Evolutionary conservation across 2,113 vertebrate species (phyloP).

Genomic region (Hiodon tergisus): DNA sequence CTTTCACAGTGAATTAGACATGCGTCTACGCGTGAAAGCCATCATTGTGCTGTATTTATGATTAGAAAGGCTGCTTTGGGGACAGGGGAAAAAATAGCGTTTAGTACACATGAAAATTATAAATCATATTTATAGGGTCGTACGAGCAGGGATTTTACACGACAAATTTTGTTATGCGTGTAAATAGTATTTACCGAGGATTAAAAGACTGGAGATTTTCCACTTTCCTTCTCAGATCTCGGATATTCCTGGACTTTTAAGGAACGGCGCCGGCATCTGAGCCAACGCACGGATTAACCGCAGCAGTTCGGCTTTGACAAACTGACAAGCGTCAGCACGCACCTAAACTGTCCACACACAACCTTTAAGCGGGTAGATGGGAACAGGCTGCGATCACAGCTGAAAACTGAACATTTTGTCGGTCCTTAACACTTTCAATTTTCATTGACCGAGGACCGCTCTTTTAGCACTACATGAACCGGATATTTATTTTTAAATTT

Average conservation of each 20-base stretch:
- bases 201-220: neutral
- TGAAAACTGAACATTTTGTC: neutral
- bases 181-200: slow-evolving; percentile 5
- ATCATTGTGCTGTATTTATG: slow-evolving; percentile 67
- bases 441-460: neutral
- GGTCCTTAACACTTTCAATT: neutral
- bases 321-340: too few species aligned
- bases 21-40: slow-evolving; percentile 76
- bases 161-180: slow-evolving; percentile 5
- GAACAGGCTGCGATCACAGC: too few species aligned
- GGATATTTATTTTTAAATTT: neutral
- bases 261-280: too few species aligned
- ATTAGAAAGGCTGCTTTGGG: slow-evolving; percentile 47
- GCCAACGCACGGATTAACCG: neutral
- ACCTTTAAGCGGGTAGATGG: too few species aligned
- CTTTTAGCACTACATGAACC: neutral
- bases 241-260: neutral
- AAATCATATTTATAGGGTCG: slow-evolving; percentile 15
- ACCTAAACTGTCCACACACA: too few species aligned
- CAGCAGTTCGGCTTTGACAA: neutral
- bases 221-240: neutral
- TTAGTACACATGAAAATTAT: neutral
- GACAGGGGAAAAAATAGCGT: slow-evolving; percentile 52
- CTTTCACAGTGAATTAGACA: slow-evolving; percentile 80
- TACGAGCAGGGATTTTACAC: neutral